Evolutionary conservation across 2,888 invertebrate genomes (phyloP), one percentile per base, ranked within the genome.

Genomic region (Drosophila rubida): DNA sequence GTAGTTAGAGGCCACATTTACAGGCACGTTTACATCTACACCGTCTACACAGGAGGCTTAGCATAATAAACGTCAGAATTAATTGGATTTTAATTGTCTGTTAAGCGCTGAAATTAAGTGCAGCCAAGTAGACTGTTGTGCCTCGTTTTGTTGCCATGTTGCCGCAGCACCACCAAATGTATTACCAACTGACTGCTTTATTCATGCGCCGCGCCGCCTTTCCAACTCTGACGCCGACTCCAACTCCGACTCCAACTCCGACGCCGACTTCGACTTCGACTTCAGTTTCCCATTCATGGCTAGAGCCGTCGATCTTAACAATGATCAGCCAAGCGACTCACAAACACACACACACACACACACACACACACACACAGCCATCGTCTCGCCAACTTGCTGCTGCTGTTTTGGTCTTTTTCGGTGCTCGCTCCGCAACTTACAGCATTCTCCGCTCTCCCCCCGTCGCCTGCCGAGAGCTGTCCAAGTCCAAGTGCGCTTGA

Each of bases 71-170:
- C 90, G 91, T 91, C 91, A 91, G 90, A 91, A 91, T 91, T 91
- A 91, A 91, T 91, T 91, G 91, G 91, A 91, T 91, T 91, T 91
- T 91, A 90, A 90, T 90, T 90, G 90, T 91, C 91, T 90, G 90
- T 91, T 90, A 90, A 90, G 88, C 86, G 87, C 80, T 87, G 88
- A 81, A 87, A 87, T 87, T 87, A 88, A 85, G 89, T 87, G 89
- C 88, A 83, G 87, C 81, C 87, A 86, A 82, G 71, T 82, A 88
- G 88, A 78, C 74, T 69, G 78, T 67, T 70, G 61, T 61, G 57
- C 37, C 25, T 60, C 45, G 48, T 49, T 46, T 48, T 49, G 61
- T 45, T 66, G 35, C 16, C n/a, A 19, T 61, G 23, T 8, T 64
- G 54, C 75, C 53, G 59, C 35, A 59, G 49, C 54, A 68, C 61